A percentile compares a stretch with the other conserved stretches of the same genome.
These are phyloP conservation scores for Cassiopea xamachana DNA, from an alignment of 30 jellyfish, hydroid and myxozoan species.

Conservation along the genomic window DNA sequence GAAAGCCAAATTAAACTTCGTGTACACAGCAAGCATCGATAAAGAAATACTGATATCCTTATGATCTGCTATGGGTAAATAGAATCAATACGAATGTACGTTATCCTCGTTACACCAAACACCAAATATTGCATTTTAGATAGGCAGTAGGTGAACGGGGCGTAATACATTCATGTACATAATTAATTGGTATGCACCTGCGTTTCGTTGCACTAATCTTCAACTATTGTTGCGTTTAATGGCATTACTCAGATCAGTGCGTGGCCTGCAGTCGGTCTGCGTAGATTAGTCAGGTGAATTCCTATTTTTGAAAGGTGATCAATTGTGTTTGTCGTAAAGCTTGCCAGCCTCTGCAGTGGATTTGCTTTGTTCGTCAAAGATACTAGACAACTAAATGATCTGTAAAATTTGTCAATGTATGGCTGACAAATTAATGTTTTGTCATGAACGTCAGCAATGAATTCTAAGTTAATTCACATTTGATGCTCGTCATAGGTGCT, in stretches of 20 bases:
- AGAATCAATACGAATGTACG: not conserved
- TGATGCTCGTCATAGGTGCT: not conserved
- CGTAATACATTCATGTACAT: slow-evolving; percentile 32
- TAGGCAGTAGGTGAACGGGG: slow-evolving; percentile 23
- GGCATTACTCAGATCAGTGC: slow-evolving; percentile 56
- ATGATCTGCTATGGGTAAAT: slow-evolving; percentile 53
- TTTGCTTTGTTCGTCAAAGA: not conserved
- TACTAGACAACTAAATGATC: not conserved
- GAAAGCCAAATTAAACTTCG: slow-evolving; percentile 29
- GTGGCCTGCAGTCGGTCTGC: slow-evolving; percentile 34
- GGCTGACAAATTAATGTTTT: not conserved
- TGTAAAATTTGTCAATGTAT: not conserved
- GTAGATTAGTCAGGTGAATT: slow-evolving; percentile 30
- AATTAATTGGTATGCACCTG: slow-evolving; percentile 53
- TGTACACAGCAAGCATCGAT: slow-evolving; percentile 51
- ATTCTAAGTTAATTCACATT: not conserved
- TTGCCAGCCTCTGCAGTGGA: not conserved
- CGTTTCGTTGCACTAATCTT: slow-evolving; percentile 29
- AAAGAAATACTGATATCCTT: slow-evolving; percentile 34
- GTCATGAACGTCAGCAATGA: not conserved
- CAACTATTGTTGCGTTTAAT: slow-evolving; percentile 72
- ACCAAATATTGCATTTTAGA: not conserved
- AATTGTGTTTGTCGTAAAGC: slow-evolving; percentile 3
- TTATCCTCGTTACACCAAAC: slow-evolving; percentile 19
- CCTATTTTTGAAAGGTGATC: slow-evolving; percentile 41